A percentile compares a stretch with the other conserved stretches of the same genome.
Evolutionary conservation across 2,113 vertebrate genomes (phyloP).

Genomic region (Microcebus ravelobensis): DNA sequence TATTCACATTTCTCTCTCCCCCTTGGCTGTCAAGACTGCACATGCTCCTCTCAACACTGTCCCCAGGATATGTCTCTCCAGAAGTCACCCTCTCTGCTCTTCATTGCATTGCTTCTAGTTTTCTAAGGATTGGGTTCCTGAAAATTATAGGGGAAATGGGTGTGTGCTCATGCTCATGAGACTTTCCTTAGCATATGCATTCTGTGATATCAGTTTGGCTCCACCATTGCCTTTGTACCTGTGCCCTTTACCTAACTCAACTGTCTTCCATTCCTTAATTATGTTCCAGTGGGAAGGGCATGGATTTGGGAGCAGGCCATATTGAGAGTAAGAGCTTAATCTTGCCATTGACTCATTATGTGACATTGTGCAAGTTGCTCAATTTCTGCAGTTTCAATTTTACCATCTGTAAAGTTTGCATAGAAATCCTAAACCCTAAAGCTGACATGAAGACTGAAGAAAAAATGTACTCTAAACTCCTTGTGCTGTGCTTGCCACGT

Average conservation of each 20-base stretch:
- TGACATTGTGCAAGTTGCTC: neutral
- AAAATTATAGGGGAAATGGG: neutral
- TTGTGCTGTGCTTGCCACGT: accelerated
- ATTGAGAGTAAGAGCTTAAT: neutral
- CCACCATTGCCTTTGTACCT: accelerated
- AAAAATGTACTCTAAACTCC: neutral
- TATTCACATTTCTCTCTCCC: accelerated
- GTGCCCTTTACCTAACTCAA: neutral
- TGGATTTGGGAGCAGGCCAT: neutral
- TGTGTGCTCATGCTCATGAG: neutral
- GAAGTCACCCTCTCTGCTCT: neutral
- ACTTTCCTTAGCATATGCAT: neutral
- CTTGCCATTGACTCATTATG: neutral
- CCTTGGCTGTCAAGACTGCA: too few species aligned
- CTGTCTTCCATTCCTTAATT: neutral
- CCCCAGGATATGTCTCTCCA: neutral
- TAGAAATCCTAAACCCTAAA: neutral
- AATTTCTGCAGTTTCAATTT: neutral
- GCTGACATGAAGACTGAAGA: neutral
- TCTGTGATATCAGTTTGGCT: neutral
- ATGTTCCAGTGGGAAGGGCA: accelerated
- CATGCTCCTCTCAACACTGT: accelerated
- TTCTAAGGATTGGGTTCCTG: neutral
- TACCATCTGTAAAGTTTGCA: neutral
- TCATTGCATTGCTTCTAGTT: accelerated